Conservation (phyloP, 2,888 invertebrate species). For the Anthrax anthrax region DNA sequence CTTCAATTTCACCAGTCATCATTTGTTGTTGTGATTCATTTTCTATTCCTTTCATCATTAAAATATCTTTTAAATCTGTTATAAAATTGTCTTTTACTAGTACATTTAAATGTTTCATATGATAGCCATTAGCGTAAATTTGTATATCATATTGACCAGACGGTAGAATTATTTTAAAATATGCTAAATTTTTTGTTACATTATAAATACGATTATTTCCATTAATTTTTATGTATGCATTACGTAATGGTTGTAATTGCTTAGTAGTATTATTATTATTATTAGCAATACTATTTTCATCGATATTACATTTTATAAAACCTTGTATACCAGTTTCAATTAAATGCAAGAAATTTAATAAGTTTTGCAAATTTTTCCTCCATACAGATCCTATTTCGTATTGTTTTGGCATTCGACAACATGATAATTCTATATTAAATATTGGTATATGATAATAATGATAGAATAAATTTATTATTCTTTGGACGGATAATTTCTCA, state of each 20-base stretch:
- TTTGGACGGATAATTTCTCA: slow-evolving; percentile 24
- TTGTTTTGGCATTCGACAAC: slow-evolving; percentile 68
- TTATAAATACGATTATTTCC: slow-evolving; percentile 41
- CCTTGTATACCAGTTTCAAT: slow-evolving; percentile 59
- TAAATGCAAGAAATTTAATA: slow-evolving; percentile 46
- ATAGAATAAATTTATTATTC: slow-evolving; percentile 44
- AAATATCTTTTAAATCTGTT: slow-evolving; percentile 18
- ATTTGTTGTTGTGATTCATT: neutral
- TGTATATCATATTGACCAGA: slow-evolving; percentile 50
- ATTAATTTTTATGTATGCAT: slow-evolving; percentile 54
- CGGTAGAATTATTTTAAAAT: slow-evolving; percentile 56
- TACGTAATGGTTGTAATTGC: slow-evolving; percentile 49
- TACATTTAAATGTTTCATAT: slow-evolving; percentile 35
- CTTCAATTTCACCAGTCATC: neutral
- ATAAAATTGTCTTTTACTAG: slow-evolving; percentile 17
- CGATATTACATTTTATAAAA: slow-evolving; percentile 34
- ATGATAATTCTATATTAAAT: slow-evolving; percentile 58
- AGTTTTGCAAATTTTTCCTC: slow-evolving; percentile 49
- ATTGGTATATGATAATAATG: slow-evolving; percentile 50
- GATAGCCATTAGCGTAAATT: slow-evolving; percentile 39
- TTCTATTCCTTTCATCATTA: neutral
- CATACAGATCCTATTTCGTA: slow-evolving; percentile 53
- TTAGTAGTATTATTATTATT: too few species aligned
- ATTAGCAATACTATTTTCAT: too few species aligned
- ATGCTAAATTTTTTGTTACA: slow-evolving; percentile 53